Evolutionary conservation across 1,140 invertebrate genomes (phyloP).

Genomic region (Aphelenchoides avenae): DNA sequence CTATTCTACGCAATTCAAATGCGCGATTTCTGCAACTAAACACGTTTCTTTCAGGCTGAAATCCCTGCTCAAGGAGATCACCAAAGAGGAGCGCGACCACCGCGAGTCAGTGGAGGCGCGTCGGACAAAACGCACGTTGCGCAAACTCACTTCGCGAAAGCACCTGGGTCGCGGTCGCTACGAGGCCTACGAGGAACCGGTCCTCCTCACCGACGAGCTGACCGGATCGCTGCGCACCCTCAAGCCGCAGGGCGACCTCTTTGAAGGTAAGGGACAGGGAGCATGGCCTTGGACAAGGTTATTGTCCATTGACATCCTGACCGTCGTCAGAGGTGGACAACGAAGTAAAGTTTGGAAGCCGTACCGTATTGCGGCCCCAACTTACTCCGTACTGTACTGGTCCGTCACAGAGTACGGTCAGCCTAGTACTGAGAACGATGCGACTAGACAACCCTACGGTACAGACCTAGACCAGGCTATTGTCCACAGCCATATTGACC

Average conservation of each 20-base stretch:
- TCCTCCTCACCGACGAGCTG: conserved; percentile 24
- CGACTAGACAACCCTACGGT: too few relatives aligned
- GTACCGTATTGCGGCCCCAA: too few relatives aligned
- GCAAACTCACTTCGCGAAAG: conserved; percentile 21
- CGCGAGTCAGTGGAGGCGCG: conserved; percentile 1
- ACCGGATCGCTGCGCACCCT: conserved; percentile 15
- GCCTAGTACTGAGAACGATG: too few relatives aligned
- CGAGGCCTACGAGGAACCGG: conserved; percentile 32
- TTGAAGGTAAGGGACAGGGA: conserved; percentile 21
- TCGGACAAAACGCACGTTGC: conserved; percentile 13
- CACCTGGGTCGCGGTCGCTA: conserved; percentile 31
- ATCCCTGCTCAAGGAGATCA: conserved; percentile 29
- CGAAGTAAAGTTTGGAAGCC: too few relatives aligned
- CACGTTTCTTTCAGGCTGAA: conserved; percentile 33
- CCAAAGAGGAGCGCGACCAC: conserved; percentile 2
- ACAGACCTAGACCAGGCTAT: too few relatives aligned
- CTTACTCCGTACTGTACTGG: too few relatives aligned
- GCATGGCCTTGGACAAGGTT: too few relatives aligned
- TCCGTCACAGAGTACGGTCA: too few relatives aligned
- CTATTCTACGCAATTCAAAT: not conserved
- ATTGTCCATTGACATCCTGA: too few relatives aligned
- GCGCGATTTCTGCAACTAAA: not conserved
- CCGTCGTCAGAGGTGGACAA: too few relatives aligned
- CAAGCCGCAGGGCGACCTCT: conserved; percentile 25
- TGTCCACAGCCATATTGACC: too few relatives aligned